phyloP scores from a whole-genome alignment of 2,888 invertebrate species.

The Lomographa bimaculata region DNA sequence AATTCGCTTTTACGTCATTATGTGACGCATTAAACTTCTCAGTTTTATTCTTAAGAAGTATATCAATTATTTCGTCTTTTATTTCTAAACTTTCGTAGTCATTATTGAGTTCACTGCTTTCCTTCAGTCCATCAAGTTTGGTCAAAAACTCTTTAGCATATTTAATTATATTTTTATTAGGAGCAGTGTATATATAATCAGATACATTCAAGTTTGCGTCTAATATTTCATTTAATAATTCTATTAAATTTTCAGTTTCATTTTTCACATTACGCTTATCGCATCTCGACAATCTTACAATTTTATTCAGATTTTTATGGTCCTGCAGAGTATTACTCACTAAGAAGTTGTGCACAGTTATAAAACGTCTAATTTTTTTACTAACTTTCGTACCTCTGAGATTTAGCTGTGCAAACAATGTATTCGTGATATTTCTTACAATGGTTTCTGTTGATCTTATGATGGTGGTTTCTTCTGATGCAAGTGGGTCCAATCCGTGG shows the following conservation, averaged over 20 bases:
- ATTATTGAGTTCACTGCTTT: constrained; percentile 35
- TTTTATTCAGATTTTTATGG: constrained; percentile 46
- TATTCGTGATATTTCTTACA: too few relatives aligned
- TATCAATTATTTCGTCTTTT: constrained; percentile 16
- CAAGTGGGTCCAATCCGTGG: too few relatives aligned
- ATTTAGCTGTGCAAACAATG: too few relatives aligned
- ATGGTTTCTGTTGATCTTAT: too few relatives aligned
- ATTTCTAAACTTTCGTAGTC: constrained; percentile 14
- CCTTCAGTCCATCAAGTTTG: constrained; percentile 44
- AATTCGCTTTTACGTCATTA: background rate
- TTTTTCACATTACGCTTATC: constrained; percentile 43
- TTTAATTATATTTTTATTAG: constrained; percentile 35
- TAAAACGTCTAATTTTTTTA: constrained; percentile 44
- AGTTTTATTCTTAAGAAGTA: constrained; percentile 3
- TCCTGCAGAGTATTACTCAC: constrained; percentile 48
- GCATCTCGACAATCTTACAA: constrained; percentile 45
- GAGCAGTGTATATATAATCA: constrained; percentile 28
- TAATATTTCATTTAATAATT: constrained; percentile 51
- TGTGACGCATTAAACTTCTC: background rate
- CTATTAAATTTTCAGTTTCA: constrained; percentile 41
- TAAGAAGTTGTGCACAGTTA: constrained; percentile 53
- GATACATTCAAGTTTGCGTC: constrained; percentile 40
- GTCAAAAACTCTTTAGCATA: constrained; percentile 43
- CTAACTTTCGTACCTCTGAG: constrained; percentile 29
- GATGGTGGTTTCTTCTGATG: too few relatives aligned